Evolutionary conservation across 2,888 invertebrate species (phyloP), one percentile per base, ranked within the genome.

Genomic region (Trissolcus brochymenae): DNA sequence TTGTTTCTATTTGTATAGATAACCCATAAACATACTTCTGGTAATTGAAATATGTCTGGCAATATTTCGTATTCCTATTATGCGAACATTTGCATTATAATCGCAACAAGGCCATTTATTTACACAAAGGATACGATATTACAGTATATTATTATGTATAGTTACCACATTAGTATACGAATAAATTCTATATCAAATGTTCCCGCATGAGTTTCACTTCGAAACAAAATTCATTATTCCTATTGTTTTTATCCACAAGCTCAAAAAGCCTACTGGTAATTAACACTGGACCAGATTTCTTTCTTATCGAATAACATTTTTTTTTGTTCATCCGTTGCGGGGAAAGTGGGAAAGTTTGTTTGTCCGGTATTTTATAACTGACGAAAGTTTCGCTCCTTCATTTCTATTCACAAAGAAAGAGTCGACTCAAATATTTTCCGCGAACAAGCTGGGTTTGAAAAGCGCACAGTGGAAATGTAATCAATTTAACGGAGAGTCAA

Each of bases 401-500:
- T 76, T 65, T 55, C 51, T 59, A 76, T 65, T 76, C 65, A 59
- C 56, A 68, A 68, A 68, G 61, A 76, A 68, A 75, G 54, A 65
- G 73, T 29, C 59, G 73, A 21, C 73, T 51, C 41, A 64, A 74
- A 68, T 76, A 68, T 76, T 70, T 60, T 21, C 43, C 29, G 65
- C 41, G 64, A 59, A 56, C 49, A 55, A 46, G 50, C n/a, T 43
- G 35, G 61, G 40, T 64, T 65, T 59, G 16, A 64, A 55, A 54
- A 64, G 65, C 53, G 59, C 50, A n/a, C 64, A 54, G 35, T 64
- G 57, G 66, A 57, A 76, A 76, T 67, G 67, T 76, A 72, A 76
- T 76, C 72, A 76, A 76, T 72, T 76, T 67, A 62, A 56, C 62
- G 55, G 59, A 21, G 67, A 76, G 72, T 72, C 76, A 76, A 76